These are phyloP conservation scores for Drosophila sproati DNA, from an alignment of 1,140 invertebrate species.

Conservation along the genomic window DNA sequence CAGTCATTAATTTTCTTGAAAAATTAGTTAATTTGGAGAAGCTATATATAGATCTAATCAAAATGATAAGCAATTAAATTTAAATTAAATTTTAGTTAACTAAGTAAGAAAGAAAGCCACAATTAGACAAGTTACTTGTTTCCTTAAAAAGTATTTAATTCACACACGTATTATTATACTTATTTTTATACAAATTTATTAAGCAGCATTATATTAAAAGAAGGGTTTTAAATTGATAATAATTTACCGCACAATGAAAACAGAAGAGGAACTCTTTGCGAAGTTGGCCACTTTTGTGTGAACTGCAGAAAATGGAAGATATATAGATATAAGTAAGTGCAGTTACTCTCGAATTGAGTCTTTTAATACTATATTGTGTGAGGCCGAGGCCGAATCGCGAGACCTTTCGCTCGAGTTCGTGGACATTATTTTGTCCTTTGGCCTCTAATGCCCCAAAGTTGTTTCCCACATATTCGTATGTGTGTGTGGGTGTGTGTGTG, in stretches of 20 bases:
- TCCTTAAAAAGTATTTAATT: no score
- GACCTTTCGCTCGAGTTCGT: background rate
- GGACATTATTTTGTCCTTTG: background rate
- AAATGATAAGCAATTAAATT: no score
- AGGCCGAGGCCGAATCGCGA: background rate
- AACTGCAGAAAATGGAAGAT: conserved; percentile 11
- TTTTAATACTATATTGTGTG: conserved; percentile 38
- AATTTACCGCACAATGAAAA: background rate
- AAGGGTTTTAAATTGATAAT: background rate
- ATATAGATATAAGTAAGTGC: background rate
- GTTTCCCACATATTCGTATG: background rate
- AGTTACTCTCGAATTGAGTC: conserved; percentile 30
- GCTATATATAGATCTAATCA: no score
- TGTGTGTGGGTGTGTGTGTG: background rate
- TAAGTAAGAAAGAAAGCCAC: no score
- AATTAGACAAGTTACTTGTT: no score
- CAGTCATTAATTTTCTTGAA: no score
- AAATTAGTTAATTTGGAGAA: no score
- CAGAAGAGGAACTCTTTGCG: background rate
- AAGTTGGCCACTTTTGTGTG: background rate
- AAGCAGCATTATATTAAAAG: background rate
- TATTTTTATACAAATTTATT: no score
- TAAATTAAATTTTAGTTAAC: no score
- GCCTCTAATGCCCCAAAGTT: conserved; percentile 1
- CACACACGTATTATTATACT: no score